Percentiles rank a stretch among this genome's conserved stretches.
Evolutionary conservation across 2,113 vertebrate species (phyloP).

Genomic region (Meriones unguiculatus): DNA sequence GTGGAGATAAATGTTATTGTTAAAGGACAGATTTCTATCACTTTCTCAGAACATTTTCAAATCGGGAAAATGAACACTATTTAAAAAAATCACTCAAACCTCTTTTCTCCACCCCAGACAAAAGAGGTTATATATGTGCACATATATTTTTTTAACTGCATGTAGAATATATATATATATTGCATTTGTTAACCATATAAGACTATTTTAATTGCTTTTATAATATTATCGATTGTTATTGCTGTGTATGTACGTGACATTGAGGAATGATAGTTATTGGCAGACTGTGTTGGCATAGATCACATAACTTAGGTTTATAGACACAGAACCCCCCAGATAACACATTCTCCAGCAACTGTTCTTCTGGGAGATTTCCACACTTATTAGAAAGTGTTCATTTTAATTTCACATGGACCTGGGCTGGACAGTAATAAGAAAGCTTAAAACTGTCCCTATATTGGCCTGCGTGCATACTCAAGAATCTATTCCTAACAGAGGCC

Average conservation of each 20-base stretch:
- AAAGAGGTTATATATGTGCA: neutral
- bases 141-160: too few relatives aligned
- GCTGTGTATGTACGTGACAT: neutral
- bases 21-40: neutral
- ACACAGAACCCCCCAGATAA: neutral
- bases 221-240: neutral
- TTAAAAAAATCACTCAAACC: neutral
- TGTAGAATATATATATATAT: neutral
- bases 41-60: neutral
- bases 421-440: neutral
- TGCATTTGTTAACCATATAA: neutral
- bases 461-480: neutral
- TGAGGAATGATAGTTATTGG: neutral
- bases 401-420: neutral
- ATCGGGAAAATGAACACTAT: neutral
- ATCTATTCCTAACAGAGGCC: neutral
- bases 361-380: neutral
- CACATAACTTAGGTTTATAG: neutral
- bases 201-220: neutral
- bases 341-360: neutral
- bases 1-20: neutral
- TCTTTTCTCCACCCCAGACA: neutral
- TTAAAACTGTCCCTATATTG: neutral
- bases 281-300: neutral
- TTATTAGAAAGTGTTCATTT: neutral